phyloP scores from a whole-genome alignment of 2,797 vertebrate species.

The Graptemys geographica region DNA sequence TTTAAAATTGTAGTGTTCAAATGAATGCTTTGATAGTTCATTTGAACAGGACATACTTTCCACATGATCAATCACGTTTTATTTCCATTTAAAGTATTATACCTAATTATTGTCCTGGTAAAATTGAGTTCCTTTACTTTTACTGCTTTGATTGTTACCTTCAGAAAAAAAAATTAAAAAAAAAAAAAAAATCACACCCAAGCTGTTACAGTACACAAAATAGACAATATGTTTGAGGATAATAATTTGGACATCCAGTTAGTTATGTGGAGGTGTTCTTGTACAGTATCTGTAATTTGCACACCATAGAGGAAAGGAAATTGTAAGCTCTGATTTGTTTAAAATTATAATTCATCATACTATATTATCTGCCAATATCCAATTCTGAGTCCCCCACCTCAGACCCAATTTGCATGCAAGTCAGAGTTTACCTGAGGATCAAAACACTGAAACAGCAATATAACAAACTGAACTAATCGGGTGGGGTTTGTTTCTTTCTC shows the following conservation, averaged over 20 bases:
- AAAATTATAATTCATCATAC: neutral
- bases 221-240: neutral
- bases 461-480: constrained; percentile 21
- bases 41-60: neutral
- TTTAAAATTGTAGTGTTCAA: constrained; percentile 19
- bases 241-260: neutral
- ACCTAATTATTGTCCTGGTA: neutral
- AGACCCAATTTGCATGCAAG: neutral
- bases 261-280: neutral
- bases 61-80: neutral
- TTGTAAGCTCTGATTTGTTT: neutral
- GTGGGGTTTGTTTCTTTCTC: neutral
- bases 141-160: neutral
- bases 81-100: constrained; percentile 1
- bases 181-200: constrained; percentile 9
- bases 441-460: constrained; percentile 18
- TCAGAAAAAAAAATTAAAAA: constrained; percentile 5
- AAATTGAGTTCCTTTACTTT: neutral
- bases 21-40: neutral
- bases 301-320: neutral
- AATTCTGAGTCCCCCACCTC: neutral
- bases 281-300: neutral
- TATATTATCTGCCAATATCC: neutral
- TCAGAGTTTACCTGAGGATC: neutral
- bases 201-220: neutral